Evolutionary conservation across 2,113 vertebrate species (phyloP).

Genomic region (Pachyramphus minor): DNA sequence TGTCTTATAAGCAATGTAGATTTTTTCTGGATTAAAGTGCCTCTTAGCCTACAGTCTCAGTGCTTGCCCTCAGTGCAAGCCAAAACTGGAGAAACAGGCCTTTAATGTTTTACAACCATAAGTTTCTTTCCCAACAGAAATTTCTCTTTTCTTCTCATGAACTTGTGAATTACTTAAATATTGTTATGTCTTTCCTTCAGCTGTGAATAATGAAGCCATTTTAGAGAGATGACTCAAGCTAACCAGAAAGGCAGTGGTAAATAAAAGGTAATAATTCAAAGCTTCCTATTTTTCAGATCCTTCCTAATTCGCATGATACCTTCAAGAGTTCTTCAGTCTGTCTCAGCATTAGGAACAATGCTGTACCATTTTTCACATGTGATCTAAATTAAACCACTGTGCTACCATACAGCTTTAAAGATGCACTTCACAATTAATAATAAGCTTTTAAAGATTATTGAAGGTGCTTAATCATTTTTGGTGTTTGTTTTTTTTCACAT

Average conservation of each 20-base stretch:
- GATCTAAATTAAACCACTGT: background rate
- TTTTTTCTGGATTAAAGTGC: background rate
- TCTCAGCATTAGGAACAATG: background rate
- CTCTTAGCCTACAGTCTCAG: background rate
- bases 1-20: background rate
- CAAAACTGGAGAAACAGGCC: background rate
- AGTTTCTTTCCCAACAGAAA: background rate
- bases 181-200: background rate
- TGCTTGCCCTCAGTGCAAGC: background rate
- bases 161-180: background rate
- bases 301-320: background rate
- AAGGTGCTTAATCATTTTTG: background rate
- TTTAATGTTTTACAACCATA: background rate
- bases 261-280: background rate
- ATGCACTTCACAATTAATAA: background rate
- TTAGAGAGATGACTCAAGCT: background rate
- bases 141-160: background rate
- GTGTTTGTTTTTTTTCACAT: background rate
- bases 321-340: background rate
- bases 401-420: conserved; percentile 14
- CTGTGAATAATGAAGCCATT: background rate
- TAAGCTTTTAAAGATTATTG: background rate
- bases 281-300: background rate
- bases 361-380: background rate
- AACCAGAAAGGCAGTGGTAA: background rate